Base-by-base conservation (phyloP, 1,140 invertebrate species). In the Magallana ariakensis region DNA sequence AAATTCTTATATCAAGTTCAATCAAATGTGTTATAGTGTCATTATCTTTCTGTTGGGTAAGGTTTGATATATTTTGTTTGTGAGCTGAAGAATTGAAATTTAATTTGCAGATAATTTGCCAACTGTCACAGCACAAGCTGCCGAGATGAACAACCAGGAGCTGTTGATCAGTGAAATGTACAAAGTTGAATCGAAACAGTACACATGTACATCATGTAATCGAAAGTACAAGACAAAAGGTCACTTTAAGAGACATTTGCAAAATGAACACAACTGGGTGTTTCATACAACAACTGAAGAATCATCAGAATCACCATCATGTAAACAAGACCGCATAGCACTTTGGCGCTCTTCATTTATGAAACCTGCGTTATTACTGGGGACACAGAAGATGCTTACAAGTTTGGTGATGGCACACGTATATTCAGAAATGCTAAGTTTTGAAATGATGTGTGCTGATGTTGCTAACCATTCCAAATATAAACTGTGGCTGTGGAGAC, bases 371-470 rank as follows among this genome's bases (percentile, higher is more conserved):
- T 22, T 87, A 9, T 57, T 89, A 22, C 16, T 89, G 16, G 88
- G 9, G 85, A 89, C 54, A 85, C 83, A 13, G 22, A 89, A 10
- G 83, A 88, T 88, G 87, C 87, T 62, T 85, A 81, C 57, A 66
- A 54, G 6, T 33, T 56, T 66, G 87, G 70, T 16, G 87, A 88
- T 88, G 87, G 84, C 7, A 66, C 80, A 16, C 80, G 87, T 58
- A 80, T 88, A 33, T 16, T 57, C 22, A 15, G 56, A 22, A 84
- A 87, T 84, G 80, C 81, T 10, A 84, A 80, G n/a, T 83, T n/a
- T 80, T 54, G 46, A 87, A n/a, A 70, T 84, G 33, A 33, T 85
- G 8, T 33, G 85, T 8, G 70, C 83, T 22, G 83, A 60, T 60
- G 46, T 56, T 33, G 83, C 55, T 16, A 66, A 85, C 55, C 83